Conservation (phyloP, 2,888 invertebrate genomes). For the Bombyx huttoni region DNA sequence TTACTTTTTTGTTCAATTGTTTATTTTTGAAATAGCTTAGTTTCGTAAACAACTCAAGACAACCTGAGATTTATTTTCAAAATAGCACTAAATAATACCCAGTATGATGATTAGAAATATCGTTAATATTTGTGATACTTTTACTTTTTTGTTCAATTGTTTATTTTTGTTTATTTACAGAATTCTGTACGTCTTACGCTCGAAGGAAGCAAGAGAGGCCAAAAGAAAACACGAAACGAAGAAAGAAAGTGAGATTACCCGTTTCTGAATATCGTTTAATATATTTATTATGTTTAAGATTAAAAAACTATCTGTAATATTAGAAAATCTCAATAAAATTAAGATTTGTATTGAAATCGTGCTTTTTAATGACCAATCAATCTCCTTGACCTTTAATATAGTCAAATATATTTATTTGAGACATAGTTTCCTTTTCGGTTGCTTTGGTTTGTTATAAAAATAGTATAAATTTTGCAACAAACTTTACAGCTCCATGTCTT, state of each 20-base stretch:
- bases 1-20: too few relatives aligned
- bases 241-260: conserved; percentile 54
- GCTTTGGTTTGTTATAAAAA: background rate
- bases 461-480: too few relatives aligned
- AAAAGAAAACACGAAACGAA: conserved; percentile 21
- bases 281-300: conserved; percentile 35
- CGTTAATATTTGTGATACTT: too few relatives aligned
- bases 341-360: conserved; percentile 42
- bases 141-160: background rate
- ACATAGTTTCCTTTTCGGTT: conserved; percentile 4
- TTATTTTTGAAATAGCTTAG: too few relatives aligned
- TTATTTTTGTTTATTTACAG: conserved; percentile 24
- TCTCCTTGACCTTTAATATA: background rate
- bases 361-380: conserved; percentile 10
- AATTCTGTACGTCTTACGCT: conserved; percentile 35
- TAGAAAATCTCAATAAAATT: conserved; percentile 61
- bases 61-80: too few relatives aligned
- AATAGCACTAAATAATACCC: too few relatives aligned
- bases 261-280: conserved; percentile 33
- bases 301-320: conserved; percentile 24
- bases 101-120: too few relatives aligned
- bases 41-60: too few relatives aligned
- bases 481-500: too few relatives aligned
- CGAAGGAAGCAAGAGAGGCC: conserved; percentile 23
- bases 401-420: background rate